These are phyloP conservation scores for Scyliorhinus canicula DNA, from an alignment of 2,797 vertebrate species.

Conservation along the genomic window DNA sequence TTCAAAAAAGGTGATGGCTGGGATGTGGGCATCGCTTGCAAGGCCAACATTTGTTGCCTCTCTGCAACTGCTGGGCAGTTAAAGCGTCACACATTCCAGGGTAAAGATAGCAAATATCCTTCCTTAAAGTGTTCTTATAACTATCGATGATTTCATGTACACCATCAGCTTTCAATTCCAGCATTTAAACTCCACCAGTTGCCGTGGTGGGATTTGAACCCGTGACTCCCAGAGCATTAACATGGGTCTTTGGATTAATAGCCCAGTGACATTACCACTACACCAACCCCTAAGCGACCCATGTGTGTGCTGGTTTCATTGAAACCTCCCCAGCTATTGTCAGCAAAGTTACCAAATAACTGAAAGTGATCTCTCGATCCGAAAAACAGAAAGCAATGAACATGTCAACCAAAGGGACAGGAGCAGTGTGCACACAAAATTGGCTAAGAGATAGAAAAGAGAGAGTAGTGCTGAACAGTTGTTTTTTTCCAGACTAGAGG, in stretches of 20 bases:
- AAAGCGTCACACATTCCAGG: too few relatives aligned
- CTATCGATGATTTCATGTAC: too few relatives aligned
- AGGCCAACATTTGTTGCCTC: too few relatives aligned
- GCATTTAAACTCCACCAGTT: background rate
- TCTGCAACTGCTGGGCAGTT: too few relatives aligned
- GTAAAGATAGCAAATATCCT: too few relatives aligned
- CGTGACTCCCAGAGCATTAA: background rate
- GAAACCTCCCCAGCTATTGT: background rate
- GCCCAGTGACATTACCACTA: background rate
- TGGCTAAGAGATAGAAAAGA: background rate
- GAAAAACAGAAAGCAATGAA: background rate
- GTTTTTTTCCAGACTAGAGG: background rate
- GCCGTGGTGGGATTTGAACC: background rate
- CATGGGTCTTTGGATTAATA: background rate
- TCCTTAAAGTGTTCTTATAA: too few relatives aligned
- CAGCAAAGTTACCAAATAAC: background rate
- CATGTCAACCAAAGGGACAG: background rate
- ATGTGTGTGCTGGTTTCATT: background rate
- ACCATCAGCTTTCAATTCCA: background rate
- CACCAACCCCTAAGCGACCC: background rate
- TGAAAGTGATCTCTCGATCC: background rate
- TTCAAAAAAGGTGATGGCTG: too few relatives aligned
- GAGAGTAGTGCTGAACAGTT: background rate
- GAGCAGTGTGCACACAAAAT: background rate
- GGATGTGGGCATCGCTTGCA: too few relatives aligned